Conservation (phyloP, 2,888 invertebrate species). For the Dasypogon diadema region DNA sequence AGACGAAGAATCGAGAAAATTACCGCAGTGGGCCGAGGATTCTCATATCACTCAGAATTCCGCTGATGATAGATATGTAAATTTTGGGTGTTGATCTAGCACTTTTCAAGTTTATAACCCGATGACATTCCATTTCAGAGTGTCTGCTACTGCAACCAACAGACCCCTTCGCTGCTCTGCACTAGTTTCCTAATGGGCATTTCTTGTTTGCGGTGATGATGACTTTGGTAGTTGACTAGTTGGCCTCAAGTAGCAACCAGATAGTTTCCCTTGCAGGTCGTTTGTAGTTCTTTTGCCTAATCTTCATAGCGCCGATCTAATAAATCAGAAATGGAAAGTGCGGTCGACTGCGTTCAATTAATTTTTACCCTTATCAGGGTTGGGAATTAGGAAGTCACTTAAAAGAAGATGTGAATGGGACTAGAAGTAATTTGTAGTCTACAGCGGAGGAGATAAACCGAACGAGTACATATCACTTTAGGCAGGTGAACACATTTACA, state of each 20-base stretch:
- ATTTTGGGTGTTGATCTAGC: slow-evolving; percentile 9
- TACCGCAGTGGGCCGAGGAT: not conserved
- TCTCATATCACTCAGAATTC: not conserved
- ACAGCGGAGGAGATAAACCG: not conserved
- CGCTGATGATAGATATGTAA: slow-evolving; percentile 15
- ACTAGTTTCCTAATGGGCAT: not conserved
- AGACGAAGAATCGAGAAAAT: not conserved
- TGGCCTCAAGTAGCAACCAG: not conserved
- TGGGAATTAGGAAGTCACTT: slow-evolving; percentile 19
- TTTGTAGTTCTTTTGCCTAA: slow-evolving; percentile 9
- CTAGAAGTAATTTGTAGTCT: slow-evolving; percentile 4
- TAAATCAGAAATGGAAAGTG: slow-evolving; percentile 1
- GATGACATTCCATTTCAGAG: slow-evolving; percentile 12
- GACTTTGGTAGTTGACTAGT: not conserved
- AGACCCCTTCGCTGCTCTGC: not conserved
- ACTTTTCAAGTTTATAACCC: slow-evolving; percentile 1
- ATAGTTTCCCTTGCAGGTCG: not conserved
- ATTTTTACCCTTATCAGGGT: not conserved
- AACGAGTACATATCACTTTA: not conserved
- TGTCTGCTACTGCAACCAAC: not conserved
- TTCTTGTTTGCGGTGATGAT: slow-evolving; percentile 7
- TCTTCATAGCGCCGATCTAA: not conserved
- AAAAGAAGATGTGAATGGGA: not conserved
- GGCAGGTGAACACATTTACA: not conserved
- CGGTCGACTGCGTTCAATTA: slow-evolving; percentile 17